A percentile compares a stretch with the other conserved stretches of the same genome.
Conservation (phyloP, 2,113 vertebrate species). For the Ceuthmochares aereus region DNA sequence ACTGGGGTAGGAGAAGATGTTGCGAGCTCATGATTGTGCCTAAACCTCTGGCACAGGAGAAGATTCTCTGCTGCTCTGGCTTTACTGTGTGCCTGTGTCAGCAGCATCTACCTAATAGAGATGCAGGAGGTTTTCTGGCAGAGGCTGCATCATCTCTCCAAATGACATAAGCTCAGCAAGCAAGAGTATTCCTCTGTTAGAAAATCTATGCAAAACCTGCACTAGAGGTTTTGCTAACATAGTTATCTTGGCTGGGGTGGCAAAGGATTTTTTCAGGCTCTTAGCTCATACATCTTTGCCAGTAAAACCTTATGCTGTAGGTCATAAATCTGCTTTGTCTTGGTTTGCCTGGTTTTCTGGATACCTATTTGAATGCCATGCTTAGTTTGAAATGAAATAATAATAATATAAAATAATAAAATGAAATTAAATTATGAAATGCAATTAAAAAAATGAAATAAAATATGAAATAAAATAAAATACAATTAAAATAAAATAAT, state of each 20-base stretch:
- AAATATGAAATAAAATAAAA: background rate
- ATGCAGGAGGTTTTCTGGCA: constrained; percentile 12
- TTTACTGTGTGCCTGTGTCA: background rate
- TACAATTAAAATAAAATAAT: background rate
- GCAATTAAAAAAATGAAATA: too few species aligned
- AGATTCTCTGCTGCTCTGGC: background rate
- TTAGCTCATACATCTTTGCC: background rate
- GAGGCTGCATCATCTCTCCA: background rate
- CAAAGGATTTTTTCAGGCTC: background rate
- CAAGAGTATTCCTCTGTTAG: background rate
- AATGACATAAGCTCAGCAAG: background rate
- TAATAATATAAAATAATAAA: background rate
- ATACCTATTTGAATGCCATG: background rate
- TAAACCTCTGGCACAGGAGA: background rate
- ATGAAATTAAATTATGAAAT: too few species aligned
- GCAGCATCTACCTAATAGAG: background rate
- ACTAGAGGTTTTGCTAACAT: background rate
- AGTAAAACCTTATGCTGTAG: background rate
- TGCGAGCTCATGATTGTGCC: accelerated
- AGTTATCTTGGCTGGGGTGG: background rate
- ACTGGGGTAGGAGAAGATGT: background rate
- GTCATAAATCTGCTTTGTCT: background rate
- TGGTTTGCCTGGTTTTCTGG: background rate
- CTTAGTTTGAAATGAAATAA: background rate
- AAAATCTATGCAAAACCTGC: accelerated